phyloP scores from a whole-genome alignment of 2,113 vertebrate species.

The Arizona elegans region DNA sequence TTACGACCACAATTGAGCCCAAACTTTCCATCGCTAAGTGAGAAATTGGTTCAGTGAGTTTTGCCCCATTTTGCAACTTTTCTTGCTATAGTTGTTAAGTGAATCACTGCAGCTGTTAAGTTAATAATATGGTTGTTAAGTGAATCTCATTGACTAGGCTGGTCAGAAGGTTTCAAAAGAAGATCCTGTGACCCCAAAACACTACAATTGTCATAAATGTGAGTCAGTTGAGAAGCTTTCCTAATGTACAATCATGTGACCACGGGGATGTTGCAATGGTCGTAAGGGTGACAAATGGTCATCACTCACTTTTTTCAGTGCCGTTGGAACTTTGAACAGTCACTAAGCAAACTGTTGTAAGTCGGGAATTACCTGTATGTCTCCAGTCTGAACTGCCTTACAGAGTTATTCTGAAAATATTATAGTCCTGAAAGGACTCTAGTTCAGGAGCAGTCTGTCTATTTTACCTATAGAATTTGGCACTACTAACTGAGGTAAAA shows the following conservation, averaged over 20 bases:
- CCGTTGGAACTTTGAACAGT: not conserved
- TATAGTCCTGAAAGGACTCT: not conserved
- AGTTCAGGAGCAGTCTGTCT: not conserved
- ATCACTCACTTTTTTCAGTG: not conserved
- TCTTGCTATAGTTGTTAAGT: not conserved
- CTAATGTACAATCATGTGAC: not conserved
- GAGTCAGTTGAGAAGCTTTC: not conserved
- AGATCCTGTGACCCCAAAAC: not conserved
- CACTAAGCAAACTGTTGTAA: not conserved
- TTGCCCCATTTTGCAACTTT: not conserved
- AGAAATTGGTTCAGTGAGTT: not conserved
- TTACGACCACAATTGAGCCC: not conserved
- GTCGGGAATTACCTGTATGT: not conserved
- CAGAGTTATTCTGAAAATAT: not conserved
- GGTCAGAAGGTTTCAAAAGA: not conserved
- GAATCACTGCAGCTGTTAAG: no score
- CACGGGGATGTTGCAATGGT: fast-evolving
- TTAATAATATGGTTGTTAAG: no score
- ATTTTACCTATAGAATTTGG: not conserved
- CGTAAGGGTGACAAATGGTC: not conserved
- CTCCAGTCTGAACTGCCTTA: not conserved
- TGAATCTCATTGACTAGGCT: no score
- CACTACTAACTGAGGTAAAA: not conserved
- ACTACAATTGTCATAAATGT: not conserved
- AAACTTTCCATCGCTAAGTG: no score